These are phyloP conservation scores for Hymenopus coronatus DNA, from an alignment of 2,888 invertebrate species.

Conservation along the genomic window DNA sequence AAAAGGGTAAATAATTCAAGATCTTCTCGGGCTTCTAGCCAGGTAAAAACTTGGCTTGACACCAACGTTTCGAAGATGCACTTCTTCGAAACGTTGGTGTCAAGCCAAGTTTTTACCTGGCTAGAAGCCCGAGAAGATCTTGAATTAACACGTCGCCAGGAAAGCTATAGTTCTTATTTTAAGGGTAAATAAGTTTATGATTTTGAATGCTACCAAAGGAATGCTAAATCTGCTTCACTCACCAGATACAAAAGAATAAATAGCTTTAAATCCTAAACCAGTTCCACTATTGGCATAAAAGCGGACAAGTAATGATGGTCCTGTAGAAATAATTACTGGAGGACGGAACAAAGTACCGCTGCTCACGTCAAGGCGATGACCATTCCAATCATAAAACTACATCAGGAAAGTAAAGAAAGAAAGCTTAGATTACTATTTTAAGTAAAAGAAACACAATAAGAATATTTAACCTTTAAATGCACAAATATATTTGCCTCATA, in stretches of 20 bases:
- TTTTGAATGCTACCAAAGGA: background rate
- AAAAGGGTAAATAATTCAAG: no score
- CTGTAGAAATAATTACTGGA: conserved; percentile 62
- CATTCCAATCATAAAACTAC: conserved; percentile 66
- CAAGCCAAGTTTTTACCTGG: no score
- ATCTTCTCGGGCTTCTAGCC: no score
- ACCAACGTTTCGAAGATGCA: no score
- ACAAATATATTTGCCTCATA: no score
- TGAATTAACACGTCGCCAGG: no score
- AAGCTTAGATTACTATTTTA: background rate
- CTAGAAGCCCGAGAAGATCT: no score
- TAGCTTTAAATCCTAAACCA: conserved; percentile 63
- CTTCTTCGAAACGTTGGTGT: no score
- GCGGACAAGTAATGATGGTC: conserved; percentile 60
- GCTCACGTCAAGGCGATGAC: conserved; percentile 61
- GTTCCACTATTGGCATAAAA: conserved; percentile 70
- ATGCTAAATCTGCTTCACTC: background rate
- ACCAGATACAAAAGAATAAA: conserved; percentile 51
- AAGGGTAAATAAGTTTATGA: no score
- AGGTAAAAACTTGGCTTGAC: no score
- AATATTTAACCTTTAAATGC: no score
- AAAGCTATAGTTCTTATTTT: no score
- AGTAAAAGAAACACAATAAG: background rate
- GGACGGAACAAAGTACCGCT: conserved; percentile 67
- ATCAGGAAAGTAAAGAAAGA: background rate